Percentiles rank a stretch among this genome's conserved stretches.
phyloP scores from a whole-genome alignment of 2,797 vertebrate genomes.

The Manis javanica region DNA sequence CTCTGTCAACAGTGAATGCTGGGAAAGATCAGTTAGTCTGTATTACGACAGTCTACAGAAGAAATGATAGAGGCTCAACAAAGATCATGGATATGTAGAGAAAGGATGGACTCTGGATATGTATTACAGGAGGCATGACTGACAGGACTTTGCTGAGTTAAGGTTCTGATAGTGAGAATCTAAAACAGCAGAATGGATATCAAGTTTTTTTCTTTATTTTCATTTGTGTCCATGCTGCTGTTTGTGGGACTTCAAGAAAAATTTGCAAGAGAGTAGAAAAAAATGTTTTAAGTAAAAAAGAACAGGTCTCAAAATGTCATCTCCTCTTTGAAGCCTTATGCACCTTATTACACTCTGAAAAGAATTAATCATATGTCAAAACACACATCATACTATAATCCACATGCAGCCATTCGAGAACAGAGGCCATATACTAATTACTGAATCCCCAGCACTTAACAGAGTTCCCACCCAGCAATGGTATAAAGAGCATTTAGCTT shows the following conservation, averaged over 20 bases:
- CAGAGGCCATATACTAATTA: background rate
- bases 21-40: background rate
- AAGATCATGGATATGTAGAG: background rate
- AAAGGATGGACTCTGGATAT: background rate
- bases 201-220: background rate
- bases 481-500: background rate
- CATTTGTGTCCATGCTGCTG: background rate
- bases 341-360: background rate
- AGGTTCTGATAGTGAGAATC: background rate
- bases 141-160: background rate
- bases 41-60: background rate
- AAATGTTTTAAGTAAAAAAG: background rate
- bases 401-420: background rate
- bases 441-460: background rate
- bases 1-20: background rate
- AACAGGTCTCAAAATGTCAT: background rate
- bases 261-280: background rate
- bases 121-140: background rate
- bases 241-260: background rate
- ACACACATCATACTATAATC: background rate
- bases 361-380: background rate
- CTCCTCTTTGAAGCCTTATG: background rate
- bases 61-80: background rate
- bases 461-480: background rate
- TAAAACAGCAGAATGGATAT: background rate